These are phyloP conservation scores for Stenichneumon culpator DNA, from an alignment of 2,888 invertebrate genomes.

Conservation along the genomic window DNA sequence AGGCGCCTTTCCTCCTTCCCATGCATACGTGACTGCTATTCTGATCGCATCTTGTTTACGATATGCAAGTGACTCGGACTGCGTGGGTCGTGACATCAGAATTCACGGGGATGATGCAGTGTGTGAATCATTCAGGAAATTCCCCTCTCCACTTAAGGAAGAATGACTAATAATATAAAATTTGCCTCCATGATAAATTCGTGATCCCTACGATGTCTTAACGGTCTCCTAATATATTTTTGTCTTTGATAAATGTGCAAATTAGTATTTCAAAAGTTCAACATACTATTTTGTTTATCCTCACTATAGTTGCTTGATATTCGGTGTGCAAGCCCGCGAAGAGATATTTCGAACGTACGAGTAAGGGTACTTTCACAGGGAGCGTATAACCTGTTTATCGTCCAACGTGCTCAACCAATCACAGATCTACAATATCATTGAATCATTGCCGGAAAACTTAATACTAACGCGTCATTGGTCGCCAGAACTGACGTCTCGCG, in stretches of 20 bases:
- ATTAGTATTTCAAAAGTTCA: neutral
- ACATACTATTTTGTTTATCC: neutral
- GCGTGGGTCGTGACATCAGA: conserved; percentile 41
- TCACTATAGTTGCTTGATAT: neutral
- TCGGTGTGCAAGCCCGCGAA: neutral
- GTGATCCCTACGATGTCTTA: neutral
- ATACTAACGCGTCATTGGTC: neutral
- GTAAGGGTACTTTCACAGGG: conserved; percentile 7
- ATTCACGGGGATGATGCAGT: conserved; percentile 30
- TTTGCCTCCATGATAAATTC: conserved; percentile 5
- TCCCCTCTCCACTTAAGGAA: conserved; percentile 4
- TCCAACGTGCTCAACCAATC: neutral
- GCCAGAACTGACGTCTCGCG: neutral
- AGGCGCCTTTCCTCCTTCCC: neutral
- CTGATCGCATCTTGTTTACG: conserved; percentile 12
- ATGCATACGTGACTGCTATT: neutral
- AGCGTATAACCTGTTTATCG: neutral
- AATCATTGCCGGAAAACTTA: neutral
- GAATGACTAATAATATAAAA: conserved; percentile 36
- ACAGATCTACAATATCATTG: neutral
- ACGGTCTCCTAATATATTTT: neutral
- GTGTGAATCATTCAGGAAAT: conserved; percentile 45
- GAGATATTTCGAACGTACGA: conserved; percentile 43
- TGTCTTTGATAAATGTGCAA: neutral
- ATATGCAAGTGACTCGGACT: conserved; percentile 7